phyloP scores from a whole-genome alignment of 1,140 invertebrate genomes.

The Daktulosphaira vitifoliae region DNA sequence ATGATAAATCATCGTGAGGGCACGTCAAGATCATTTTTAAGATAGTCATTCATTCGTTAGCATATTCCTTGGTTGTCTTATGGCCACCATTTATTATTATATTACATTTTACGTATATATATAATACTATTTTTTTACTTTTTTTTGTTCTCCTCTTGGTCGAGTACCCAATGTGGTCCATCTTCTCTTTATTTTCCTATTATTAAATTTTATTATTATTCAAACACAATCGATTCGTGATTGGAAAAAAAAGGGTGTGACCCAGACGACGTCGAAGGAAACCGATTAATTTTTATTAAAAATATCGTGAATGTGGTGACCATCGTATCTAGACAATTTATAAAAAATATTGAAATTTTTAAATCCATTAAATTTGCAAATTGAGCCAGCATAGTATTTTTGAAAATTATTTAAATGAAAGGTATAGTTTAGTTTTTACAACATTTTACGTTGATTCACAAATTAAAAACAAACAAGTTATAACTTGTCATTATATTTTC shows the following conservation, averaged over 20 bases:
- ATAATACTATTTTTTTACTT: slow-evolving; percentile 3
- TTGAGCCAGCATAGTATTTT: too few species aligned
- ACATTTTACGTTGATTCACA: too few species aligned
- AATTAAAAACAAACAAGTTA: too few species aligned
- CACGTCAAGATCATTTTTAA: slow-evolving; percentile 34
- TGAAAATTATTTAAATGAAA: too few species aligned
- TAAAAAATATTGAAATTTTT: too few species aligned
- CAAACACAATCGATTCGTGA: slow-evolving; percentile 34
- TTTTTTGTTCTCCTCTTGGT: slow-evolving; percentile 27
- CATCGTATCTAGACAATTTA: background rate
- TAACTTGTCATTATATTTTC: too few species aligned
- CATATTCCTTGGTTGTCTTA: slow-evolving; percentile 33
- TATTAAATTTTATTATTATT: slow-evolving; percentile 34
- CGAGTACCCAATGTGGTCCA: slow-evolving; percentile 33
- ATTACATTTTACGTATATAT: slow-evolving; percentile 29
- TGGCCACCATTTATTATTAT: slow-evolving; percentile 33
- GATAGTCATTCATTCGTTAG: slow-evolving; percentile 34
- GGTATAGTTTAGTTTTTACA: too few species aligned
- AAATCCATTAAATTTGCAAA: too few species aligned
- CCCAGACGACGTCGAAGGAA: slow-evolving; percentile 19
- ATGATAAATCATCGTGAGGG: slow-evolving; percentile 34
- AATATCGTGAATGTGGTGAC: slow-evolving; percentile 16
- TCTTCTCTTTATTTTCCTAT: slow-evolving; percentile 33
- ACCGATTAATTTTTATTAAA: slow-evolving; percentile 30
- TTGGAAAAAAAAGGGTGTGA: slow-evolving; percentile 33